Conservation (phyloP, 2,888 invertebrate genomes). For the Tinea semifulvella region DNA sequence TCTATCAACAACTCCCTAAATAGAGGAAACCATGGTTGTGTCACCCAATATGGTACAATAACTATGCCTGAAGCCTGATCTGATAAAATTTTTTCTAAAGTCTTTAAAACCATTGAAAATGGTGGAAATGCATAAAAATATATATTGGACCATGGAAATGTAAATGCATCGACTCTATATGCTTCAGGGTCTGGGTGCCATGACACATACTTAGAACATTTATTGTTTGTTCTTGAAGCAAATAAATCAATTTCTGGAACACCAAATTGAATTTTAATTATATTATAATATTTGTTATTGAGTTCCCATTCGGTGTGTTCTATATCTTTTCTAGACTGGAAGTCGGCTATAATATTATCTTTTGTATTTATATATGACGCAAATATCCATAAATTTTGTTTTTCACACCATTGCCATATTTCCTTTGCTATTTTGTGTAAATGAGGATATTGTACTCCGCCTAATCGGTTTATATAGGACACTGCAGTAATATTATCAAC, state of each 20-base stretch:
- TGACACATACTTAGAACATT: slow-evolving; percentile 13
- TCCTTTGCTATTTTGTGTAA: background rate
- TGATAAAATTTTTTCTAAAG: slow-evolving; percentile 18
- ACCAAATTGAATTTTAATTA: background rate
- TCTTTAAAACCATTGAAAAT: no score
- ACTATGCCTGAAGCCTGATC: slow-evolving; percentile 22
- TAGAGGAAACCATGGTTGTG: background rate
- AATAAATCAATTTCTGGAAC: slow-evolving; percentile 11
- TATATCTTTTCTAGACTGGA: background rate
- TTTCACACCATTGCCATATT: slow-evolving; percentile 13
- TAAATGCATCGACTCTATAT: slow-evolving; percentile 13
- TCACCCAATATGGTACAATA: slow-evolving; percentile 18
- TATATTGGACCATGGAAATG: slow-evolving; percentile 18
- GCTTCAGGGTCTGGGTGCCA: slow-evolving; percentile 14
- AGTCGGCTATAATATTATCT: slow-evolving; percentile 9
- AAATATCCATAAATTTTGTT: slow-evolving; percentile 8
- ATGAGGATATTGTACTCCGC: slow-evolving; percentile 12
- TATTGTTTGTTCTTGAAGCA: slow-evolving; percentile 11
- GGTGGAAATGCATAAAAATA: slow-evolving; percentile 23
- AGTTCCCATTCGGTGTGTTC: slow-evolving; percentile 14
- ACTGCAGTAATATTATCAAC: slow-evolving; percentile 13
- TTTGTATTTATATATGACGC: slow-evolving; percentile 12
- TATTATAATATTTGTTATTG: background rate
- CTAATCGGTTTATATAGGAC: slow-evolving; percentile 11
- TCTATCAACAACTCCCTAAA: slow-evolving; percentile 15